Evolutionary conservation across 2,888 invertebrate species (phyloP).

Genomic region (Invenusta paracnida): DNA sequence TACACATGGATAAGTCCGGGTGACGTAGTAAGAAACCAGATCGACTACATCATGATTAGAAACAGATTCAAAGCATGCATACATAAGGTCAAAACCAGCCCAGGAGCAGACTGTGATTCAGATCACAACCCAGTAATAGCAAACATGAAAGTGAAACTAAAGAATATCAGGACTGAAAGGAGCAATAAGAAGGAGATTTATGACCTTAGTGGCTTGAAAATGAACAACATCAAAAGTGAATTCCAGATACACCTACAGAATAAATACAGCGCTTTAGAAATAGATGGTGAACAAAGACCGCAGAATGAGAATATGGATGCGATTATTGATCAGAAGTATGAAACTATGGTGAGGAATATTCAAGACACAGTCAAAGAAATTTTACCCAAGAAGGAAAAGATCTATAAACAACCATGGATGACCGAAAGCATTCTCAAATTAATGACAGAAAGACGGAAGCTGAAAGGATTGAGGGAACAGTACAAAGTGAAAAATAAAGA

Average conservation of each 20-base stretch:
- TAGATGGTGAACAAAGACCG: slow-evolving; percentile 16
- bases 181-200: slow-evolving; percentile 17
- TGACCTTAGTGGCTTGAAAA: slow-evolving; percentile 16
- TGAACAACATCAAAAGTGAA: background rate
- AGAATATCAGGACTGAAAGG: slow-evolving; percentile 21
- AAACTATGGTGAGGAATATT: slow-evolving; percentile 17
- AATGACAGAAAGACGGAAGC: slow-evolving; percentile 23
- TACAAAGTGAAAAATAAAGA: background rate
- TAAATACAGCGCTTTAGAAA: slow-evolving; percentile 22
- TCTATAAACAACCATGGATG: slow-evolving; percentile 27
- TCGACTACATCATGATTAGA: slow-evolving; percentile 23
- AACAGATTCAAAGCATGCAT: slow-evolving; percentile 23
- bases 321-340: slow-evolving; percentile 23
- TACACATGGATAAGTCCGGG: slow-evolving; percentile 17
- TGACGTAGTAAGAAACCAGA: slow-evolving; percentile 14
- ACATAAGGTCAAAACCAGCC: slow-evolving; percentile 29
- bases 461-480: slow-evolving; percentile 29
- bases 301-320: slow-evolving; percentile 12
- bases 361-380: slow-evolving; percentile 23
- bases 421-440: slow-evolving; percentile 25
- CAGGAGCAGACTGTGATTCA: slow-evolving; percentile 19
- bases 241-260: slow-evolving; percentile 4
- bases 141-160: slow-evolving; percentile 20
- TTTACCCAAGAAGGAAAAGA: slow-evolving; percentile 22
- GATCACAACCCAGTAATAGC: slow-evolving; percentile 11